Percentiles rank a stretch among this genome's conserved stretches.
These are phyloP conservation scores for Calyptommatus sinebrachiatus DNA, from an alignment of 2,113 vertebrate genomes.

Conservation along the genomic window DNA sequence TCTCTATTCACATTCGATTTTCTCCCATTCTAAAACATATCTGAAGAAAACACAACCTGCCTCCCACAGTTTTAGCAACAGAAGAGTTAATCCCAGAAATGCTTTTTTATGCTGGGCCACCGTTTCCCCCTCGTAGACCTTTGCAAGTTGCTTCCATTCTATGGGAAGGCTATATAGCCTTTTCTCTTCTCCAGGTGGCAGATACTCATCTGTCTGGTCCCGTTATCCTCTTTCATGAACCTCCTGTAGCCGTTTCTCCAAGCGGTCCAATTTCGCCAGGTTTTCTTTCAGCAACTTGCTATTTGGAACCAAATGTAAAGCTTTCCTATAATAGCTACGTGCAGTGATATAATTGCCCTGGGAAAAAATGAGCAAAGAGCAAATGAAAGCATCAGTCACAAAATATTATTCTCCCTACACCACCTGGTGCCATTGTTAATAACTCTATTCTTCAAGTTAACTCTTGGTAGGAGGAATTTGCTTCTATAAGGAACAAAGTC, in stretches of 20 bases:
- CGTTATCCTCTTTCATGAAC: slow-evolving; percentile 64
- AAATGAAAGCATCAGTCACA: background rate
- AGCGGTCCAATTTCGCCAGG: slow-evolving; percentile 89
- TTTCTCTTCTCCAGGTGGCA: slow-evolving; percentile 21
- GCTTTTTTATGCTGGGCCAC: slow-evolving; percentile 5
- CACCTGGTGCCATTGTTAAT: background rate
- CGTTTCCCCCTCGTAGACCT: background rate
- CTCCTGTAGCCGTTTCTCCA: slow-evolving; percentile 84
- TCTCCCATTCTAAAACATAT: slow-evolving; percentile 36
- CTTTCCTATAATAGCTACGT: slow-evolving; percentile 87
- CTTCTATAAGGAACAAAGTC: no score
- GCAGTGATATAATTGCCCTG: slow-evolving; percentile 91
- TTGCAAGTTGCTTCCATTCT: slow-evolving; percentile 1
- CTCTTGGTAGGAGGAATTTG: background rate
- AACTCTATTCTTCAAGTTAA: background rate
- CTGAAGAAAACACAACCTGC: background rate
- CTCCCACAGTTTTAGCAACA: slow-evolving; percentile 26
- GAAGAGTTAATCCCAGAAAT: background rate
- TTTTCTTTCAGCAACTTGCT: slow-evolving; percentile 94
- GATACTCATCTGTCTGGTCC: background rate
- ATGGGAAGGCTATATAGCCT: background rate
- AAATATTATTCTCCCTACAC: background rate
- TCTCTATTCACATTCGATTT: slow-evolving; percentile 44
- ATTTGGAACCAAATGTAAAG: slow-evolving; percentile 85
- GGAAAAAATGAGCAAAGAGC: slow-evolving; percentile 22